Evolutionary conservation across 2,797 vertebrate genomes (phyloP).

Genomic region (Eulemur albifrons): DNA sequence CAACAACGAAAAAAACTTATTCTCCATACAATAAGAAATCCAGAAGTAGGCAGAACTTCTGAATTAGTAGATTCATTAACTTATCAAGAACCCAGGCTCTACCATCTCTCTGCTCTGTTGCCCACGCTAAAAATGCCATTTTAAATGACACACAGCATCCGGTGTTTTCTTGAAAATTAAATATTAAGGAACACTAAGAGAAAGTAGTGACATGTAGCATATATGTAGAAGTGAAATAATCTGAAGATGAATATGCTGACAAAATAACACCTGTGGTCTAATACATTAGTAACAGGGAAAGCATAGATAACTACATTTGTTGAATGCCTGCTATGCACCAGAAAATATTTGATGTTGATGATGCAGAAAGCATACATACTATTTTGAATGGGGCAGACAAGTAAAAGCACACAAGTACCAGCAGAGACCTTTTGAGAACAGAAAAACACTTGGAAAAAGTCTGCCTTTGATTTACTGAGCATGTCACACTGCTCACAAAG

Average conservation of each 20-base stretch:
- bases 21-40: background rate
- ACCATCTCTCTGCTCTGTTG: background rate
- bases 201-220: background rate
- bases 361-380: background rate
- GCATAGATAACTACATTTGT: background rate
- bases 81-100: background rate
- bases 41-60: background rate
- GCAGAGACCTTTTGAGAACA: background rate
- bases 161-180: slow-evolving; percentile 16
- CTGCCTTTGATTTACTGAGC: background rate
- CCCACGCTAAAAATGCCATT: background rate
- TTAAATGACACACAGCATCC: background rate
- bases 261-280: background rate
- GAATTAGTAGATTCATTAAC: background rate
- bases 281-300: background rate
- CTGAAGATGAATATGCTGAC: background rate
- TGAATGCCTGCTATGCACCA: background rate
- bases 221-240: background rate
- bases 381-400: background rate
- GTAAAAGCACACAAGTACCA: background rate
- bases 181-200: background rate
- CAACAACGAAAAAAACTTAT: background rate
- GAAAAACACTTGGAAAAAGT: slow-evolving; percentile 7
- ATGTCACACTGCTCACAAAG: background rate
- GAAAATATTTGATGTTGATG: background rate